These are phyloP conservation scores for Brachystomella parvula DNA, from an alignment of 1,140 invertebrate species.

Conservation along the genomic window DNA sequence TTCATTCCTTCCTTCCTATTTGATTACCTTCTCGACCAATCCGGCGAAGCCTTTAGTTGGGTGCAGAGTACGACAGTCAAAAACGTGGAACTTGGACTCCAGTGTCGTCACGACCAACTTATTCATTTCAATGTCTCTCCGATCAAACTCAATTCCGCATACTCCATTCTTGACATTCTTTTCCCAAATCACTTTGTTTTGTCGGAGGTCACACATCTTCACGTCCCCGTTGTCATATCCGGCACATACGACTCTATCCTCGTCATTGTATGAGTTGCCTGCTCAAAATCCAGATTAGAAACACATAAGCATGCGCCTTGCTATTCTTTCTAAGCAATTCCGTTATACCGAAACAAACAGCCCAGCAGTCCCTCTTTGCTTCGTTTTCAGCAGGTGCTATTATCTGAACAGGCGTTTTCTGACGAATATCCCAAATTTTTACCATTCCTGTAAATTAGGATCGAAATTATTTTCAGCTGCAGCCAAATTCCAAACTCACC, in stretches of 20 bases:
- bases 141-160: slow-evolving; percentile 83
- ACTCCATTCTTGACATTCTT: slow-evolving; percentile 88
- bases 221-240: slow-evolving; percentile 96
- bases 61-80: slow-evolving; percentile 80
- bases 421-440: slow-evolving; percentile 90
- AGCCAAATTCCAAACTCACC: slow-evolving; percentile 49
- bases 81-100: slow-evolving; percentile 86
- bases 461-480: background rate
- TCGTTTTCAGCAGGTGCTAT: slow-evolving; percentile 67
- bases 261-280: slow-evolving; percentile 73
- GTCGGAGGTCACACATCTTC: slow-evolving; percentile 87
- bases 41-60: slow-evolving; percentile 76
- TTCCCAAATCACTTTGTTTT: slow-evolving; percentile 79
- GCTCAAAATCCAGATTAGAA: slow-evolving; percentile 23
- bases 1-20: background rate
- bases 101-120: slow-evolving; percentile 83
- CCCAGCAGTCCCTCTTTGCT: slow-evolving; percentile 70
- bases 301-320: background rate
- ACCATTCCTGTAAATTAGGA: slow-evolving; percentile 56
- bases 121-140: slow-evolving; percentile 91
- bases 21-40: slow-evolving; percentile 60
- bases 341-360: slow-evolving; percentile 66
- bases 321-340: slow-evolving; percentile 17
- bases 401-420: slow-evolving; percentile 76
- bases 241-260: slow-evolving; percentile 74